Evolutionary conservation across 2,888 invertebrate genomes (phyloP).

Genomic region (Ennomos fuscantarius): DNA sequence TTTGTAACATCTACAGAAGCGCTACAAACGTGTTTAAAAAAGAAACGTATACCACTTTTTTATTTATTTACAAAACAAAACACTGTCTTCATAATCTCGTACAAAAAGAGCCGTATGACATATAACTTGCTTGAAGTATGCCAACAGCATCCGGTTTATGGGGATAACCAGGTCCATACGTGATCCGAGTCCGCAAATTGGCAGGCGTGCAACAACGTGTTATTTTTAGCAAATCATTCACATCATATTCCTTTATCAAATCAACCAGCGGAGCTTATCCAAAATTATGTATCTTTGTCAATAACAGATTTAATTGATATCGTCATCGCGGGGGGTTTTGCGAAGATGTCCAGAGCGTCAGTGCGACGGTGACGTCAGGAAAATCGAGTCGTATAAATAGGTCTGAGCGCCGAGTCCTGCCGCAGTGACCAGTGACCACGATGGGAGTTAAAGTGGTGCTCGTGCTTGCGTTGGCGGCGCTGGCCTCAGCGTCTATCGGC

Average conservation of each 20-base stretch:
- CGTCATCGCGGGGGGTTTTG: slow-evolving; percentile 65
- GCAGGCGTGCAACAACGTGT: slow-evolving; percentile 53
- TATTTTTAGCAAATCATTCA: neutral
- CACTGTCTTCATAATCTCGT: slow-evolving; percentile 45
- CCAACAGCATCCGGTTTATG: slow-evolving; percentile 66
- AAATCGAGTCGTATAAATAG: slow-evolving; percentile 77
- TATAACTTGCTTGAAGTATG: slow-evolving; percentile 37
- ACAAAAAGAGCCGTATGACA: slow-evolving; percentile 46
- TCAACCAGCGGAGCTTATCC: neutral
- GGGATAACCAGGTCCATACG: slow-evolving; percentile 70
- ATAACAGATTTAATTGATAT: slow-evolving; percentile 30
- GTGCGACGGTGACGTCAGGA: slow-evolving; percentile 62
- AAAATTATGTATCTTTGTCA: neutral
- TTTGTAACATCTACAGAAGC: slow-evolving; percentile 4
- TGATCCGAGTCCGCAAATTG: slow-evolving; percentile 63
- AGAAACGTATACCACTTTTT: slow-evolving; percentile 10
- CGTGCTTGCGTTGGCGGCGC: slow-evolving; percentile 61
- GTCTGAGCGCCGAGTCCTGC: slow-evolving; percentile 66
- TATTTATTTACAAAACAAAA: slow-evolving; percentile 51
- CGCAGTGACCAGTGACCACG: slow-evolving; percentile 64
- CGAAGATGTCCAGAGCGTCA: slow-evolving; percentile 52
- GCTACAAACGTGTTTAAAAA: slow-evolving; percentile 28
- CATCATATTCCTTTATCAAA: no score
- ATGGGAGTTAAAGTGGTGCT: slow-evolving; percentile 66
- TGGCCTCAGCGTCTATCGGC: slow-evolving; percentile 59